Evolutionary conservation across 2,797 vertebrate genomes (phyloP).

Genomic region (Semaprochilodus insignis): DNA sequence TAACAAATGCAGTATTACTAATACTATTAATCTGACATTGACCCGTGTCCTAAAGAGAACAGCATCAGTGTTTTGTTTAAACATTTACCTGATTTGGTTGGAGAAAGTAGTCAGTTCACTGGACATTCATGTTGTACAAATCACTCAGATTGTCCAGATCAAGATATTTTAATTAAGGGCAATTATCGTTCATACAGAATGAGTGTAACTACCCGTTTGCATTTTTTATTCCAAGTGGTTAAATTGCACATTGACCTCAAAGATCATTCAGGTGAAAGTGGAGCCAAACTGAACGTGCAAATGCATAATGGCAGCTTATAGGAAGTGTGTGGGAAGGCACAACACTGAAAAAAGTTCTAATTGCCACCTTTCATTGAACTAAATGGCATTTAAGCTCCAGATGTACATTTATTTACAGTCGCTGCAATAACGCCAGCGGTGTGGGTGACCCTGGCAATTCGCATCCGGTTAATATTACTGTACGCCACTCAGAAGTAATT

Average conservation of each 20-base stretch:
- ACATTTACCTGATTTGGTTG: no score
- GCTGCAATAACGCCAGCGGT: neutral
- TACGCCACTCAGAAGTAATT: neutral
- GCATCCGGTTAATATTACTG: neutral
- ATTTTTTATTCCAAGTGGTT: constrained; percentile 10
- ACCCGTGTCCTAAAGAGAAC: no score
- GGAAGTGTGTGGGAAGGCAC: neutral
- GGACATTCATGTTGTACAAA: neutral
- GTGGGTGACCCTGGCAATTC: neutral
- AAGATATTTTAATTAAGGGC: neutral
- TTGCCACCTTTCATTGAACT: neutral
- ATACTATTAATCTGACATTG: no score
- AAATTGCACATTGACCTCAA: neutral
- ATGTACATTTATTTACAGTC: neutral
- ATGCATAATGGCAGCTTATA: neutral
- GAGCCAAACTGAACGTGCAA: neutral
- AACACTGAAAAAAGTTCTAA: neutral
- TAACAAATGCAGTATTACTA: no score
- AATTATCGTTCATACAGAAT: neutral
- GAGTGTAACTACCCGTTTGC: neutral
- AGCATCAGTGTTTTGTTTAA: no score
- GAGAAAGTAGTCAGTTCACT: neutral
- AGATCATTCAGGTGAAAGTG: neutral
- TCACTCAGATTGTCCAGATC: neutral
- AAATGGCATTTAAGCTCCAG: constrained; percentile 1